Evolutionary conservation across 2,888 invertebrate species (phyloP).

Genomic region (Glaucopsyche alexis): DNA sequence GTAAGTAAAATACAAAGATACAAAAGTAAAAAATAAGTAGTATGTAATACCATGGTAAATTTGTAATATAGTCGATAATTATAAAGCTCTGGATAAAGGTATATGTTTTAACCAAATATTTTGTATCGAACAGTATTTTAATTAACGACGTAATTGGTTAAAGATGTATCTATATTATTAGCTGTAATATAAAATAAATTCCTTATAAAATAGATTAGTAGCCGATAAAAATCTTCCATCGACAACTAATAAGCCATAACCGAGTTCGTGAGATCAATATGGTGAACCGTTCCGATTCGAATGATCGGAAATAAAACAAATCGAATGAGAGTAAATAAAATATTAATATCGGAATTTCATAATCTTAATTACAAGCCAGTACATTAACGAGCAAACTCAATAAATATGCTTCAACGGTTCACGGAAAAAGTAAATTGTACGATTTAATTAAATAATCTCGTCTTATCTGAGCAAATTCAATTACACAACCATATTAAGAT

Average conservation of each 20-base stretch:
- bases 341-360: not conserved
- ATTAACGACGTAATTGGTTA: slow-evolving; percentile 6
- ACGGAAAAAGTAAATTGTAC: slow-evolving; percentile 14
- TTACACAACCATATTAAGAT: slow-evolving; percentile 36
- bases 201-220: not conserved
- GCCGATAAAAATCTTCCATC: not conserved
- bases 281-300: not conserved
- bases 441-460: slow-evolving; percentile 26
- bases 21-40: too few species aligned
- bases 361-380: not conserved
- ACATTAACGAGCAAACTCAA: not conserved
- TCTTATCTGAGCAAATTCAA: slow-evolving; percentile 19
- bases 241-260: not conserved
- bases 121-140: not conserved
- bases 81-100: too few species aligned
- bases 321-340: not conserved
- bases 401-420: slow-evolving; percentile 4
- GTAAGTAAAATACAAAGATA: too few species aligned
- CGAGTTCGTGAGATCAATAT: slow-evolving; percentile 9
- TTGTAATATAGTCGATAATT: too few species aligned
- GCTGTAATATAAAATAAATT: not conserved
- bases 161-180: not conserved
- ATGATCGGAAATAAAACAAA: not conserved
- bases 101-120: too few species aligned
- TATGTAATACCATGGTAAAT: too few species aligned